These are phyloP conservation scores for Diploptera punctata DNA, from an alignment of 2,888 invertebrate genomes.

Conservation along the genomic window DNA sequence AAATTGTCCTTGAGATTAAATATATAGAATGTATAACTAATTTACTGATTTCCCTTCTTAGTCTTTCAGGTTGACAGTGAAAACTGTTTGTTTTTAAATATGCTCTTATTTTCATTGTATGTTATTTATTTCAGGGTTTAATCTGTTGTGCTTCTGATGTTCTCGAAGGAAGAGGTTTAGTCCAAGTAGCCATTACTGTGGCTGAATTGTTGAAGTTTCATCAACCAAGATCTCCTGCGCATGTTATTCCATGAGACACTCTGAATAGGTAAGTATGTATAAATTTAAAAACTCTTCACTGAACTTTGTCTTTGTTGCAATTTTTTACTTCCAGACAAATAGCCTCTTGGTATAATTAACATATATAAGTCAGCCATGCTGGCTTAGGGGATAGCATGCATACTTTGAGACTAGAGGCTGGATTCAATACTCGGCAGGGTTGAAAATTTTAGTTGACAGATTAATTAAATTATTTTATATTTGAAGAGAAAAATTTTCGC, in stretches of 20 bases:
- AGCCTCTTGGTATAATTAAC: too few species aligned
- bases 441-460: too few species aligned
- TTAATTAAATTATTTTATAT: too few species aligned
- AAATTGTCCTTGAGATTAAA: too few species aligned
- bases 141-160: slow-evolving; percentile 92
- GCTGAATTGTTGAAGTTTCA: slow-evolving; percentile 80
- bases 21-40: too few species aligned
- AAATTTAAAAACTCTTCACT: background rate
- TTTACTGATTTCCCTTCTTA: too few species aligned
- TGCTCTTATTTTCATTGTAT: background rate
- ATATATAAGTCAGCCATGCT: too few species aligned
- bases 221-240: slow-evolving; percentile 55
- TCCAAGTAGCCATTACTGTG: slow-evolving; percentile 89
- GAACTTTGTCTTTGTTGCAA: background rate
- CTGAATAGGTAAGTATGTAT: background rate
- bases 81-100: background rate
- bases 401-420: too few species aligned
- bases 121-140: slow-evolving; percentile 72
- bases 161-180: slow-evolving; percentile 87
- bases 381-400: too few species aligned
- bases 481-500: too few species aligned
- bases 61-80: too few species aligned
- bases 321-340: background rate
- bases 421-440: too few species aligned
- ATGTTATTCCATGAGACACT: slow-evolving; percentile 36